Base-by-base conservation (phyloP, 2,797 vertebrate species). In the Garrulus glandarius region DNA sequence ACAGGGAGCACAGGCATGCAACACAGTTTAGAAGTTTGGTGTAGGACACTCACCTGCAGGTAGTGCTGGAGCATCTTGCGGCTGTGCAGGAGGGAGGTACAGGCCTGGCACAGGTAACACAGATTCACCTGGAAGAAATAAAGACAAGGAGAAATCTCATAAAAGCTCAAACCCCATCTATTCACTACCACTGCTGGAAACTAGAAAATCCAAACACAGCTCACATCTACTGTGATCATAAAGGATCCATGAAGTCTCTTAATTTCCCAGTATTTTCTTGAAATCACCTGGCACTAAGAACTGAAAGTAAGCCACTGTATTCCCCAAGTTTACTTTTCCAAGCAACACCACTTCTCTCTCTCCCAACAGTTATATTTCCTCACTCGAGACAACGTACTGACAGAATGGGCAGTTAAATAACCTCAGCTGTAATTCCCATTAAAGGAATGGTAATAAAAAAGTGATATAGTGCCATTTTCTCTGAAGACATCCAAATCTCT, bases 11-110 rank as follows among this genome's bases (percentile, higher is more conserved):
- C 0, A 1, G 23, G 32, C 32, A 37, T 24, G 21, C 34, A 65
- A 50, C 26, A 24, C 32, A 18, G 34, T 21, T 20, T 17, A 0
- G 46, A 36, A 53, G 50, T 16, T 9, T 39, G 43, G 49, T 29
- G 79, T 16, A n/a, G 27, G 29, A 52, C 49, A 44, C 97, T 96
- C 83, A 99, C 99, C 99, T 99, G 99, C 50, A 99, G 97, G 96
- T 99, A 99, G 98, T 99, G 99, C 96, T 99, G 99, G 27, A 99
- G 99, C 99, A 99, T 99, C 97, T 99, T 99, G 92, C 99, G 99
- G 98, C 99, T 99, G 96, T 99, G 99, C 55, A 99, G 98, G 74
- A 99, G 99, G 72, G 99, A 99, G 2, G 99, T 99, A 90, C 99
- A 99, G 70, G 99, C 99, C 98, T 99, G 99, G 85, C 99, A 99